Evolutionary conservation across 2,888 invertebrate species (phyloP).

Genomic region (Dicyrtoma fusca): DNA sequence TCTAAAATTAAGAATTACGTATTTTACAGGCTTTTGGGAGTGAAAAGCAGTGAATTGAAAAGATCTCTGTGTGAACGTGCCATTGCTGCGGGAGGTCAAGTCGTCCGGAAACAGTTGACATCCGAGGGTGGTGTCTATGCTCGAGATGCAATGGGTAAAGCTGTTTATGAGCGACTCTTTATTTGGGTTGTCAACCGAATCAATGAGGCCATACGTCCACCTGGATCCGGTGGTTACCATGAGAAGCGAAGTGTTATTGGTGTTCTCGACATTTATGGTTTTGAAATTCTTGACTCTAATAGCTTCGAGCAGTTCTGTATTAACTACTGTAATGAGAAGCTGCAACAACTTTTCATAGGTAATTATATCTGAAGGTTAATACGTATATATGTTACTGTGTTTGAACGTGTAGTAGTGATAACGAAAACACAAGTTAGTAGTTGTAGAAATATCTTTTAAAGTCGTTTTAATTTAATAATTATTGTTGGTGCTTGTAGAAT

Average conservation of each 20-base stretch:
- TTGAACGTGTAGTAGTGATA: no score
- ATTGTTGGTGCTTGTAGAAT: constrained; percentile 65
- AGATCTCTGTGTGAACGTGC: constrained; percentile 82
- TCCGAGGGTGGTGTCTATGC: constrained; percentile 71
- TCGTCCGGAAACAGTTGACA: constrained; percentile 88
- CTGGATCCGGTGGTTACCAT: constrained; percentile 64
- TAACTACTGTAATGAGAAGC: constrained; percentile 98
- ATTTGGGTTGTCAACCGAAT: constrained; percentile 73
- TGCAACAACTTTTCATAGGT: constrained; percentile 97
- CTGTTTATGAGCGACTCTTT: constrained; percentile 68
- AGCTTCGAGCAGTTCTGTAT: constrained; percentile 99
- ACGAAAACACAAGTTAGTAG: no score
- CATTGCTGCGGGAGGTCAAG: constrained; percentile 90
- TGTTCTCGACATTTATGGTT: constrained; percentile 97
- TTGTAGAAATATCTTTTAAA: no score
- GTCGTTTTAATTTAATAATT: neutral
- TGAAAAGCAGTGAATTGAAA: constrained; percentile 70
- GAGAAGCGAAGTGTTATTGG: constrained; percentile 78
- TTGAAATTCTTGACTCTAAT: constrained; percentile 96
- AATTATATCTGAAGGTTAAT: constrained; percentile 58
- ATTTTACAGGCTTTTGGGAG: constrained; percentile 64
- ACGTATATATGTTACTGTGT: no score
- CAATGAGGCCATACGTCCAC: constrained; percentile 80
- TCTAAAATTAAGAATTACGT: neutral
- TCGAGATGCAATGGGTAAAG: constrained; percentile 69